A percentile compares a stretch with the other conserved stretches of the same genome.
Evolutionary conservation across 2,113 vertebrate genomes (phyloP).

Genomic region (Proteles cristata): DNA sequence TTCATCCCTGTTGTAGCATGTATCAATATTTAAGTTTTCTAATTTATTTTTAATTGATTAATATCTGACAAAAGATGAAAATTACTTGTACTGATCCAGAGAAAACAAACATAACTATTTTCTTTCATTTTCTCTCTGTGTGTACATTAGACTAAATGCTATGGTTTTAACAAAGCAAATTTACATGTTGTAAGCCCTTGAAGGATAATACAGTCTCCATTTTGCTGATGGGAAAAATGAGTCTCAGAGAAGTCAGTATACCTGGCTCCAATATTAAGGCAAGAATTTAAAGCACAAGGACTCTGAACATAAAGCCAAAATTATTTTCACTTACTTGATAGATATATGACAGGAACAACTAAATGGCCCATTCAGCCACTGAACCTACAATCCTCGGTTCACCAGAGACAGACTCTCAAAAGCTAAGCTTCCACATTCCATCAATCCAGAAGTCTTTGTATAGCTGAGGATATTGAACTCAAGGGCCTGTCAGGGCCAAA

Average conservation of each 20-base stretch:
- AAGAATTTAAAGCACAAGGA: background rate
- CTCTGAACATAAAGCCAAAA: background rate
- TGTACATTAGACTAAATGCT: background rate
- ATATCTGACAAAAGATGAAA: background rate
- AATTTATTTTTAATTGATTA: background rate
- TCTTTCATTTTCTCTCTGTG: background rate
- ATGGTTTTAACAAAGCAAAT: background rate
- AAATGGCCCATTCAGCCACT: background rate
- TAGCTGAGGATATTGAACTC: background rate
- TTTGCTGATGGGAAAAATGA: background rate
- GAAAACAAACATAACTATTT: background rate
- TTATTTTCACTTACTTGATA: background rate
- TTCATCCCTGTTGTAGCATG: background rate
- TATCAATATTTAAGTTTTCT: background rate
- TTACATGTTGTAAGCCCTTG: rapidly evolving
- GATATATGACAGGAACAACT: background rate
- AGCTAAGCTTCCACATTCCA: background rate
- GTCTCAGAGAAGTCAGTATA: background rate
- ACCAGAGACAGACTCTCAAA: background rate
- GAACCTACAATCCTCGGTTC: background rate
- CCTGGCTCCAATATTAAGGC: background rate
- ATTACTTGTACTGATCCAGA: background rate
- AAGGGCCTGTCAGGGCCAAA: too few species aligned
- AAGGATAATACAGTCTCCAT: background rate
- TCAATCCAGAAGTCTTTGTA: background rate